These are phyloP conservation scores for Scophthalmus maximus DNA, from an alignment of 2,113 vertebrate genomes.

Conservation along the genomic window DNA sequence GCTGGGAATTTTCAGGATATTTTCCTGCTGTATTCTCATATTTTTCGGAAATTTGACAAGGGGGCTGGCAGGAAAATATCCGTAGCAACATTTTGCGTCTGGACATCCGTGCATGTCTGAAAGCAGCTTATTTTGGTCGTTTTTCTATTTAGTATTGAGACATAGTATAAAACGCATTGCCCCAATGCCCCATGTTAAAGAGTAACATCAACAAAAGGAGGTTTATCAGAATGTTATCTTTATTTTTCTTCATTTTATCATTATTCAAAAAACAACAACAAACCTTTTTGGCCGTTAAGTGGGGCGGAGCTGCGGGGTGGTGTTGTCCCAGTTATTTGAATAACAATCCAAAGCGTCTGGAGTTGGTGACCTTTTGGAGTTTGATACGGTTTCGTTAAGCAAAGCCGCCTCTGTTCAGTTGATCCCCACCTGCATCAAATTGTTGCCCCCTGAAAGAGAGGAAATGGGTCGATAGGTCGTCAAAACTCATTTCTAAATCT, in stretches of 20 bases:
- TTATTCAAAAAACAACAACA: neutral
- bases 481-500: conserved; percentile 44
- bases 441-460: conserved; percentile 9
- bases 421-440: conserved; percentile 44
- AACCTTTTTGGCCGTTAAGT: neutral
- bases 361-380: conserved; percentile 57
- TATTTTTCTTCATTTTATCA: no score
- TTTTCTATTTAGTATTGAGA: neutral
- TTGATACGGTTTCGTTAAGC: conserved; percentile 54
- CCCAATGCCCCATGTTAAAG: no score
- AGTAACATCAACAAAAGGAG: no score
- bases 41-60: no score
- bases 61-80: no score
- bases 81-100: no score
- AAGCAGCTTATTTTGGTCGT: no score
- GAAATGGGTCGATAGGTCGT: conserved; percentile 57
- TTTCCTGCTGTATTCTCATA: no score
- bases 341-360: conserved; percentile 42
- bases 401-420: conserved; percentile 44
- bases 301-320: neutral
- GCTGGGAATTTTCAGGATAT: no score
- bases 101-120: no score
- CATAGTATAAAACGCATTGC: neutral
- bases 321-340: conserved; percentile 46
- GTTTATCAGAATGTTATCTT: no score